Evolutionary conservation across 2,797 vertebrate species (phyloP).

Genomic region (Chelon auratus): DNA sequence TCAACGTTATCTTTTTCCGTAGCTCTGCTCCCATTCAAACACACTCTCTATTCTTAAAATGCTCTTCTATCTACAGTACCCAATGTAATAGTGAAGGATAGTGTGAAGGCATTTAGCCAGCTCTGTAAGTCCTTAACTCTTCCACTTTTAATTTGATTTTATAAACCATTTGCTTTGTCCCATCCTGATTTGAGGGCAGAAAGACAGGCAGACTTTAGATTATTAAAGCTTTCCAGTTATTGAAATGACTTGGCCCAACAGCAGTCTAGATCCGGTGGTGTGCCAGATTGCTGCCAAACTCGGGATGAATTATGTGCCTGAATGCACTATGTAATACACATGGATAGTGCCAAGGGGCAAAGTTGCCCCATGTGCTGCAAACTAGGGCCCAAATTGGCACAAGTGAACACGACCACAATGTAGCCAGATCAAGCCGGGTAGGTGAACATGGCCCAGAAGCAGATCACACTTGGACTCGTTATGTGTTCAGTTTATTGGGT

Average conservation of each 20-base stretch:
- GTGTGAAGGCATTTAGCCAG: background rate
- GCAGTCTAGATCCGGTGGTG: background rate
- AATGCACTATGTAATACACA: conserved; percentile 9
- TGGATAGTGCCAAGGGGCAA: conserved; percentile 19
- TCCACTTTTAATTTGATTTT: conserved; percentile 18
- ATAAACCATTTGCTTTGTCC: conserved; percentile 7
- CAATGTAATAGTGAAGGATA: background rate
- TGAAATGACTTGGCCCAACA: conserved; percentile 10
- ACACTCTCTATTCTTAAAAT: conserved; percentile 7
- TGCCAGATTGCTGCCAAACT: conserved; percentile 35
- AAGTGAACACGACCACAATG: background rate
- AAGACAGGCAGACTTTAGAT: background rate
- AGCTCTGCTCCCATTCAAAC: conserved; percentile 15
- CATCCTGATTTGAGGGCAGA: background rate
- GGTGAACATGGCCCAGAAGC: background rate
- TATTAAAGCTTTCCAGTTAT: conserved; percentile 10
- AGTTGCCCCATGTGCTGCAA: conserved; percentile 30
- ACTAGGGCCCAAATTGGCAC: conserved; percentile 18
- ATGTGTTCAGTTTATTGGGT: background rate
- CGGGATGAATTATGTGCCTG: conserved; percentile 25
- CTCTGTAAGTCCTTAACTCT: background rate
- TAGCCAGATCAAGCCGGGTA: conserved; percentile 31
- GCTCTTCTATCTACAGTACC: background rate
- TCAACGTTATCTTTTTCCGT: conserved; percentile 2
- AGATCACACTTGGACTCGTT: conserved; percentile 1